Base-by-base conservation (phyloP, 2,888 invertebrate species). In the Ophonus ardosiacus region DNA sequence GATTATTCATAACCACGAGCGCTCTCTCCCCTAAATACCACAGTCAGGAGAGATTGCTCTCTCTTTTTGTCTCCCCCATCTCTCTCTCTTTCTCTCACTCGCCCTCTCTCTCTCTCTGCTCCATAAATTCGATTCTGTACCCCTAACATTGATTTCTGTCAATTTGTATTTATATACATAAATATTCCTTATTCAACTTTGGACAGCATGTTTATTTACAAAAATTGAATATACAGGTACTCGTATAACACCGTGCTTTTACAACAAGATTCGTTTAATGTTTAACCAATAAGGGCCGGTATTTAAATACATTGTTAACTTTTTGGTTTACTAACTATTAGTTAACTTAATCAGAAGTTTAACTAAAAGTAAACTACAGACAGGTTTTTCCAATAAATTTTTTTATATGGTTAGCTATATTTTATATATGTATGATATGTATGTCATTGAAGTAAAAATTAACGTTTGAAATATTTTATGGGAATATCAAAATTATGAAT, bases 1-100 rank as follows among this genome's bases (percentile, higher is more conserved):
- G 80, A 40, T 80, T 61, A 80, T 80, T 80, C 80, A 80, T 80
- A 80, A 61, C 61, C 80, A 80, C 61, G 80, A 38, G 31, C 80
- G 18, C 43, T 80, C 38, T 15, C 56, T 56, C 76, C 21, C 74
- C 74, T 51, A 43, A 74, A 74, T 51, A 51, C 74, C 74, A 21
- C 43, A 74, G 31, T 13, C 65, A 10, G 13, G 68, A 38, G 68
- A 63, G 68, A 38, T 71, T 51, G 51, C 51, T 24, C 8, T 76
- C 40, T 38, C 56, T 56, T 21, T 6, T 18, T 71, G 13, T 4
- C 71, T n/a, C 21, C 15, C 5, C n/a, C n/a, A n/a, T 31, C n/a
- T 56, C 18, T 57, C 78, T n/a, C 18, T 17, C 7, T 78, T 5
- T 31, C n/a, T 56, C 18, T 57, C 78, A 7, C 18, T 17, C 7